phyloP scores from a whole-genome alignment of 2,797 vertebrate genomes.

The Sebastes oblongus region DNA sequence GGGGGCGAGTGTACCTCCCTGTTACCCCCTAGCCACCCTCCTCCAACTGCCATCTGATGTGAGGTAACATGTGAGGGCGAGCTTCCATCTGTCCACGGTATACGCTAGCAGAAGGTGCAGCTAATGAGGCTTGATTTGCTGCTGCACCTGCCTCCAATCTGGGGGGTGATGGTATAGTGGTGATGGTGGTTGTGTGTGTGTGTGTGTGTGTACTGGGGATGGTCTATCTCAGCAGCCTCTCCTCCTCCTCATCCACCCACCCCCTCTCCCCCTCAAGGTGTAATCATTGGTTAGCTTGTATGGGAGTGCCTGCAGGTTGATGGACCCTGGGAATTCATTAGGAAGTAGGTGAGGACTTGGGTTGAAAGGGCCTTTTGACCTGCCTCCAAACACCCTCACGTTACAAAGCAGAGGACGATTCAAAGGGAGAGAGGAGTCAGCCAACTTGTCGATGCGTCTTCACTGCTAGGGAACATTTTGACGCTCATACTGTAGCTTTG shows the following conservation, averaged over 20 bases:
- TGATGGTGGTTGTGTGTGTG: constrained; percentile 34
- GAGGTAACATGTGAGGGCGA: constrained; percentile 93
- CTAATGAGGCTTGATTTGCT: constrained; percentile 98
- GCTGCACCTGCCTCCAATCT: constrained; percentile 96
- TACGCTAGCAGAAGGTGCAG: constrained; percentile 95
- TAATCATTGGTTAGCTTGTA: constrained; percentile 85
- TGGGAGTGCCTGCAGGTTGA: constrained; percentile 81
- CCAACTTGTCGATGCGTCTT: constrained; percentile 52
- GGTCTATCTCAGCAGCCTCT: constrained; percentile 59
- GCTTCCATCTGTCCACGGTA: constrained; percentile 94
- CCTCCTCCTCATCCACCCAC: constrained; percentile 59
- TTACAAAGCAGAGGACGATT: constrained; percentile 70
- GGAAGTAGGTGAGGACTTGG: constrained; percentile 78
- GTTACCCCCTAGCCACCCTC: constrained; percentile 75
- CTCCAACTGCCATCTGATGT: constrained; percentile 87
- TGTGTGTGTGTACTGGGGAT: constrained; percentile 48
- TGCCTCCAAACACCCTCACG: constrained; percentile 66
- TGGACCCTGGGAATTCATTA: constrained; percentile 85
- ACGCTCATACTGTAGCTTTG: background rate
- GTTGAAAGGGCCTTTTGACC: constrained; percentile 77
- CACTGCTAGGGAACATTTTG: constrained; percentile 21
- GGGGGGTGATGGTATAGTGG: constrained; percentile 66
- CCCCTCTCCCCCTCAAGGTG: constrained; percentile 82
- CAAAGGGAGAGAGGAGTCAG: constrained; percentile 60
- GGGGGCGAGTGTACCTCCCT: constrained; percentile 70